These are phyloP conservation scores for Enteromius radiatus DNA, from an alignment of 2,797 vertebrate species.

Conservation along the genomic window DNA sequence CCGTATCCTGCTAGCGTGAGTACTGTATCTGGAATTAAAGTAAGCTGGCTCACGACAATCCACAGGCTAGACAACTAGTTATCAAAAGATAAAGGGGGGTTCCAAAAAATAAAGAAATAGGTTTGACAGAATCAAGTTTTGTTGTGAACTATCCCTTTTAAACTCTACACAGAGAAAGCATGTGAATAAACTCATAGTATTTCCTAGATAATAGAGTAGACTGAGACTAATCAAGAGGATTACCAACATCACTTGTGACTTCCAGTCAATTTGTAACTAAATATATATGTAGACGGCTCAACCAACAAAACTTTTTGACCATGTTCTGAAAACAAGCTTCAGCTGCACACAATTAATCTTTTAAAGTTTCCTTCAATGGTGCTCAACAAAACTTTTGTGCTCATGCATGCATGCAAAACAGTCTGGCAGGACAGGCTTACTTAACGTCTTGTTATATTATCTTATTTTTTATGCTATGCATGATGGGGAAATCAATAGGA, in stretches of 20 bases:
- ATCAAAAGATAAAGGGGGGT: background rate
- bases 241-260: background rate
- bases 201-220: background rate
- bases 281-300: background rate
- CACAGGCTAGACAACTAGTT: background rate
- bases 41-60: background rate
- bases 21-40: constrained; percentile 21
- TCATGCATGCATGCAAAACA: constrained; percentile 25
- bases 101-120: background rate
- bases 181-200: background rate
- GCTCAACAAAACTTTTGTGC: background rate
- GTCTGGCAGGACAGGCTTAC: background rate
- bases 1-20: background rate
- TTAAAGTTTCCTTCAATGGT: background rate
- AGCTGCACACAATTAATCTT: constrained; percentile 14
- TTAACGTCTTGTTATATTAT: background rate
- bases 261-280: constrained; percentile 1
- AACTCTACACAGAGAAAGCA: background rate
- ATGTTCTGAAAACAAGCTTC: background rate
- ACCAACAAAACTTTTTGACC: background rate
- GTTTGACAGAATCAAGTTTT: no score
- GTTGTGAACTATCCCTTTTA: background rate
- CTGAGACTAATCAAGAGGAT: constrained; percentile 10
- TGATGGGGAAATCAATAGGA: background rate
- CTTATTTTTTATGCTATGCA: background rate